A percentile compares a stretch with the other conserved stretches of the same genome.
Conservation (phyloP, 2,797 vertebrate genomes). For the Macropus fuliginosus region DNA sequence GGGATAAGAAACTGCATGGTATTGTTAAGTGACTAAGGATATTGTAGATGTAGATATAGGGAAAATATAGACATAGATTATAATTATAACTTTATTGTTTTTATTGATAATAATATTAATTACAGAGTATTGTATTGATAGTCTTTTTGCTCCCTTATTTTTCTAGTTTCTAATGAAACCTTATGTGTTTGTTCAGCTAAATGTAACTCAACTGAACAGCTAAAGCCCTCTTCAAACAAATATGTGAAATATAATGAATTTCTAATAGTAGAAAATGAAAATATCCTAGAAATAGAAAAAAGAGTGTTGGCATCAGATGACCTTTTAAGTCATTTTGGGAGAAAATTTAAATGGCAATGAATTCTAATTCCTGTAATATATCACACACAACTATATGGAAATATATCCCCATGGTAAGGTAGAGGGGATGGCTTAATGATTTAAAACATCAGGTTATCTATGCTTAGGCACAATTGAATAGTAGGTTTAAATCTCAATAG, state of each 20-base stretch:
- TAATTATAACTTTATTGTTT: not conserved
- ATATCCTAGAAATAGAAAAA: slow-evolving; percentile 64
- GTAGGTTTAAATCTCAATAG: slow-evolving; percentile 73
- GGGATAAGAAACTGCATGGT: not conserved
- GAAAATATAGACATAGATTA: not conserved
- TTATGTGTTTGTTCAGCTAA: slow-evolving; percentile 57
- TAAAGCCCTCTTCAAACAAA: slow-evolving; percentile 59
- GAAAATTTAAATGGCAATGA: slow-evolving; percentile 76
- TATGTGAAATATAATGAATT: slow-evolving; percentile 60
- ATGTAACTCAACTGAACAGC: slow-evolving; percentile 36
- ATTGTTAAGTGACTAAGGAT: not conserved
- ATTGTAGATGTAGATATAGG: not conserved
- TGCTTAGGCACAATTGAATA: slow-evolving; percentile 70
- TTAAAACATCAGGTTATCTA: slow-evolving; percentile 75
- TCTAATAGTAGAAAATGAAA: slow-evolving; percentile 68
- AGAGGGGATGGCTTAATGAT: slow-evolving; percentile 72
- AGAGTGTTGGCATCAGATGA: slow-evolving; percentile 58
- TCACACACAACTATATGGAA: slow-evolving; percentile 76
- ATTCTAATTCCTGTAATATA: slow-evolving; percentile 75
- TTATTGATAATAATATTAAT: not conserved
- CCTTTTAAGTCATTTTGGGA: slow-evolving; percentile 71
- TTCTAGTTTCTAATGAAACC: slow-evolving; percentile 38
- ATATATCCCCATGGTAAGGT: slow-evolving; percentile 74
- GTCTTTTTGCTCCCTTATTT: not conserved
- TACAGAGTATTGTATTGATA: not conserved